Evolutionary conservation across 2,113 vertebrate genomes (phyloP).

Genomic region (Dipodomys spectabilis): DNA sequence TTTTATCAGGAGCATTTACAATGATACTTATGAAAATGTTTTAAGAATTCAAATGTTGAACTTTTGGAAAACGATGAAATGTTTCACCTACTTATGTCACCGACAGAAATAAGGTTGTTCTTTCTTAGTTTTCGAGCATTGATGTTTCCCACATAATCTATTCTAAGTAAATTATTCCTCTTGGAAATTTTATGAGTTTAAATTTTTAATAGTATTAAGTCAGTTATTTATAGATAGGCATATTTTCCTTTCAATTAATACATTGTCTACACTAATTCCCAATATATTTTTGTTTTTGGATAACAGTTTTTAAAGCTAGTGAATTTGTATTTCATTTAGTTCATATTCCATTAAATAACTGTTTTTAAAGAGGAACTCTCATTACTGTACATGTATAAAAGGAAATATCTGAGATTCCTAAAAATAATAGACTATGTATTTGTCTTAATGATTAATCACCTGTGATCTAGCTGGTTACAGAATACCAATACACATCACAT

Average conservation of each 20-base stretch:
- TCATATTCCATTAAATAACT: slow-evolving; percentile 53
- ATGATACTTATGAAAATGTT: not conserved
- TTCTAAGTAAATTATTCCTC: not conserved
- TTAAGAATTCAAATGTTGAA: slow-evolving; percentile 29
- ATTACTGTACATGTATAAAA: slow-evolving; percentile 55
- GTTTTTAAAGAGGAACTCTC: slow-evolving; percentile 31
- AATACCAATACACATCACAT: slow-evolving; percentile 47
- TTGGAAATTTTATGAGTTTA: not conserved
- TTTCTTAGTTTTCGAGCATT: slow-evolving; percentile 13
- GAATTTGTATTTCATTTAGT: slow-evolving; percentile 63
- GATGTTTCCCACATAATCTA: not conserved
- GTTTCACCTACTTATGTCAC: slow-evolving; percentile 18
- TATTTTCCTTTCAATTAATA: slow-evolving; percentile 19
- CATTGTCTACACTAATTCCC: not conserved
- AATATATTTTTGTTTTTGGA: not conserved
- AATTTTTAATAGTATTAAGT: slow-evolving; percentile 22
- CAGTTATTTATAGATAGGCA: slow-evolving; percentile 13
- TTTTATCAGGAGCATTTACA: not conserved
- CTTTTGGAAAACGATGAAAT: not conserved
- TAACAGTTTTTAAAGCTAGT: not conserved
- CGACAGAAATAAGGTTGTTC: not conserved
- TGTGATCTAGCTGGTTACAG: slow-evolving; percentile 17
- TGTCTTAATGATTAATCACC: slow-evolving; percentile 67
- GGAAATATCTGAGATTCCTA: slow-evolving; percentile 44
- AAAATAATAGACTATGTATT: slow-evolving; percentile 62